A percentile compares a stretch with the other conserved stretches of the same genome.
Evolutionary conservation across 2,113 vertebrate genomes (phyloP).

Genomic region (Cottus gobio): DNA sequence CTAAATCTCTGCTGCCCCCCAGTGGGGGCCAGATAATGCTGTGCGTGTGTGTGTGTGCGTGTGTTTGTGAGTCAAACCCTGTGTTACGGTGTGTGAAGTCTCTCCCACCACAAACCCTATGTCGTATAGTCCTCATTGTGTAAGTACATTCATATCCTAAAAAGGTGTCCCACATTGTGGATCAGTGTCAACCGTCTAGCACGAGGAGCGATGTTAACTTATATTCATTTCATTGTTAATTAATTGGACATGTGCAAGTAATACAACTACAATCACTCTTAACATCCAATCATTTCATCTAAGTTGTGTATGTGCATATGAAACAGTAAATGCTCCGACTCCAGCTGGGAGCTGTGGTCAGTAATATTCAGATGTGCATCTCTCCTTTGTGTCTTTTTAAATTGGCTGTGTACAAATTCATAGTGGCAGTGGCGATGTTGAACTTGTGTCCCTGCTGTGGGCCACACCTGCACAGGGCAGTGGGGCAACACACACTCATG

Average conservation of each 20-base stretch:
- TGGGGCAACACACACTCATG: conserved; percentile 1
- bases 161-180: background rate
- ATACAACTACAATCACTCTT: background rate
- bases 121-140: background rate
- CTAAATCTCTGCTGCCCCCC: conserved; percentile 91
- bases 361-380: background rate
- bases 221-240: background rate
- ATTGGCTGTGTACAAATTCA: background rate
- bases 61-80: conserved; percentile 16
- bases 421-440: background rate
- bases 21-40: conserved; percentile 76
- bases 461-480: background rate
- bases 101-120: background rate
- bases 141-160: background rate
- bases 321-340: background rate
- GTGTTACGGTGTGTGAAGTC: background rate
- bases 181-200: background rate
- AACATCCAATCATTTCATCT: background rate
- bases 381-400: background rate
- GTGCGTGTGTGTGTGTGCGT: background rate
- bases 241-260: background rate
- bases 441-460: background rate
- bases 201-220: background rate
- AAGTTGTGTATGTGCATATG: background rate
- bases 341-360: background rate